Evolutionary conservation across 2,888 invertebrate genomes (phyloP).

Genomic region (Boloria euphrosyne): DNA sequence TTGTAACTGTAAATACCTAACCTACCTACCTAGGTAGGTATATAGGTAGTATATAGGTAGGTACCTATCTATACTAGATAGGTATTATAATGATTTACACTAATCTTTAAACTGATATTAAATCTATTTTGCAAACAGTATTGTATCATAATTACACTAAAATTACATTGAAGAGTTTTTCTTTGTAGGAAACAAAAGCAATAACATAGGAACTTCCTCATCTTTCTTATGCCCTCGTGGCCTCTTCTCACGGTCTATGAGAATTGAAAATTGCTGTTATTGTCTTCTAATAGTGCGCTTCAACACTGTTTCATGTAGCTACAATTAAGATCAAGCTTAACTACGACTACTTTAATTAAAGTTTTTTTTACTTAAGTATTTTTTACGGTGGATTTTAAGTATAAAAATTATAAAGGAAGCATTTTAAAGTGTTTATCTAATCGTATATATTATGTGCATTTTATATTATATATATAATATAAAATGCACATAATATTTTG

Average conservation of each 20-base stretch:
- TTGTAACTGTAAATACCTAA: too few species aligned
- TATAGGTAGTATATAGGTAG: too few species aligned
- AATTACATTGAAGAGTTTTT: constrained; percentile 18
- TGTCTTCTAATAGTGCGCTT: constrained; percentile 34
- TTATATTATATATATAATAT: too few species aligned
- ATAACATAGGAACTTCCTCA: constrained; percentile 38
- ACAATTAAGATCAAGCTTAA: neutral
- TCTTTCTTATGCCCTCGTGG: constrained; percentile 43
- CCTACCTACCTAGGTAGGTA: too few species aligned
- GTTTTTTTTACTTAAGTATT: neutral
- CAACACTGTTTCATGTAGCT: constrained; percentile 25
- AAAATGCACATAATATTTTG: too few species aligned
- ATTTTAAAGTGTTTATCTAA: too few species aligned
- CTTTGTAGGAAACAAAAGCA: constrained; percentile 33
- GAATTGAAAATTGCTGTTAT: constrained; percentile 45
- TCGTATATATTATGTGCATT: too few species aligned
- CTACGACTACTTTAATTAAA: neutral
- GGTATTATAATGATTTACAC: too few species aligned
- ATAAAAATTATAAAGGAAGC: too few species aligned
- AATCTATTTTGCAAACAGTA: constrained; percentile 3
- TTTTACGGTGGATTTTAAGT: neutral
- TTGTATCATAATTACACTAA: neutral
- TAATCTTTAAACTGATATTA: neutral
- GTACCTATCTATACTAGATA: too few species aligned
- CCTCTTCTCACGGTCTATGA: constrained; percentile 48